Percentiles rank a stretch among this genome's conserved stretches.
Conservation (phyloP, 2,888 invertebrate species). For the Charanyca ferruginea region DNA sequence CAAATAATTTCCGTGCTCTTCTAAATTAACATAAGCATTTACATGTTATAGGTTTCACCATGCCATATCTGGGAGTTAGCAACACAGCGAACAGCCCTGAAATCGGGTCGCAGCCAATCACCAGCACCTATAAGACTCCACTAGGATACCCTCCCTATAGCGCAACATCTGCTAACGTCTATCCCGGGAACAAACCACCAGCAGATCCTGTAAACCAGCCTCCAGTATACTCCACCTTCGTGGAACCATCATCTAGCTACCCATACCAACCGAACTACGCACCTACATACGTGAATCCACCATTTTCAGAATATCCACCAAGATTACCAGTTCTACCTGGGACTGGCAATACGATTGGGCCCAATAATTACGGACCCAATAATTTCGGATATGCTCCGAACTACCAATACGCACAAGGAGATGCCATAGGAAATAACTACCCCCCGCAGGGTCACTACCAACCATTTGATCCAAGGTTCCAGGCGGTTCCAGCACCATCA, state of each 20-base stretch:
- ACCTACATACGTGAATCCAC: constrained; percentile 33
- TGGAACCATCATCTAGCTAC: constrained; percentile 34
- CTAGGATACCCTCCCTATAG: constrained; percentile 34
- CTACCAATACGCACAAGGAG: constrained; percentile 39
- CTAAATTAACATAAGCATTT: not conserved
- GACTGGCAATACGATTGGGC: constrained; percentile 14
- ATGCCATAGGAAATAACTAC: constrained; percentile 19
- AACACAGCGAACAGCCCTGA: constrained; percentile 14
- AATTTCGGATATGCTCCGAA: constrained; percentile 36
- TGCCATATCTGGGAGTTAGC: not conserved
- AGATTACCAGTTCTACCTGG: constrained; percentile 23
- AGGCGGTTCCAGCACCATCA: constrained; percentile 51
- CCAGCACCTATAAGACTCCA: constrained; percentile 41
- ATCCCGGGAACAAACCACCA: constrained; percentile 28
- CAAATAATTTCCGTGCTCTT: not conserved
- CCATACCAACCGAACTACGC: constrained; percentile 38
- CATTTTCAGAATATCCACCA: constrained; percentile 31
- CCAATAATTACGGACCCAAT: constrained; percentile 34
- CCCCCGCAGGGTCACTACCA: constrained; percentile 28
- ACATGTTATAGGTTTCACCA: constrained; percentile 32
- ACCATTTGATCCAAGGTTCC: constrained; percentile 42
- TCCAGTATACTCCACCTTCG: constrained; percentile 16
- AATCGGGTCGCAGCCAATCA: not conserved
- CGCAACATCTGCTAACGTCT: constrained; percentile 27
- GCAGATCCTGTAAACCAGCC: constrained; percentile 27